phyloP scores from a whole-genome alignment of 2,888 invertebrate genomes.

The Conops quadrifasciatus region DNA sequence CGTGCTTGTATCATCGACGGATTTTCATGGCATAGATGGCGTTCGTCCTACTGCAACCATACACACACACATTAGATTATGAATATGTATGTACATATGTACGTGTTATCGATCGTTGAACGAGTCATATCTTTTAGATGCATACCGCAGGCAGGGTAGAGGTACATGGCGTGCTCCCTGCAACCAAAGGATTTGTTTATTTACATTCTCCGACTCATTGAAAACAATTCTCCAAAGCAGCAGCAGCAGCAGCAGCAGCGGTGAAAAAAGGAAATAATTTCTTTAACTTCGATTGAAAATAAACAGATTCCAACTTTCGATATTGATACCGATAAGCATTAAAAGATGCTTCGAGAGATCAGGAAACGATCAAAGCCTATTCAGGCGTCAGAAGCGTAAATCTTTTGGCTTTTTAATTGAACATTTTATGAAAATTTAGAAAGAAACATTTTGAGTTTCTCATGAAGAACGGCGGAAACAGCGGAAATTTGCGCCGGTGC shows the following conservation, averaged over 20 bases:
- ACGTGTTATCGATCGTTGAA: no score
- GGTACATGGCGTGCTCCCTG: conserved; percentile 17
- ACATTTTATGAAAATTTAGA: neutral
- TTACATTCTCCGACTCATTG: conserved; percentile 46
- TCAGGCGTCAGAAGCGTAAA: neutral
- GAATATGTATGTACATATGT: no score
- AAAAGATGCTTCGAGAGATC: conserved; percentile 13
- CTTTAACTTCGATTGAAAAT: conserved; percentile 25
- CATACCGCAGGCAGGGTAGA: neutral
- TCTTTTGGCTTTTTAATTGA: neutral
- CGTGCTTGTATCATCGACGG: no score
- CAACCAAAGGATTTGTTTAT: conserved; percentile 43
- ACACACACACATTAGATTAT: no score
- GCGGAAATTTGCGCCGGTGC: no score
- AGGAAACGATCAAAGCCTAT: conserved; percentile 13
- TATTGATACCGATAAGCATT: conserved; percentile 25
- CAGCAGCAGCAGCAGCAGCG: neutral
- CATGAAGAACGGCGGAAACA: neutral
- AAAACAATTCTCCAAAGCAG: conserved; percentile 41
- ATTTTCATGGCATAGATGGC: no score
- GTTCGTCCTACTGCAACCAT: no score
- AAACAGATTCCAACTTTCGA: conserved; percentile 30
- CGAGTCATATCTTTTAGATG: neutral
- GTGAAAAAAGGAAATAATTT: conserved; percentile 21
- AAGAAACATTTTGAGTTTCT: neutral